These are phyloP conservation scores for Arge pagana DNA, from an alignment of 2,888 invertebrate species.

Conservation along the genomic window DNA sequence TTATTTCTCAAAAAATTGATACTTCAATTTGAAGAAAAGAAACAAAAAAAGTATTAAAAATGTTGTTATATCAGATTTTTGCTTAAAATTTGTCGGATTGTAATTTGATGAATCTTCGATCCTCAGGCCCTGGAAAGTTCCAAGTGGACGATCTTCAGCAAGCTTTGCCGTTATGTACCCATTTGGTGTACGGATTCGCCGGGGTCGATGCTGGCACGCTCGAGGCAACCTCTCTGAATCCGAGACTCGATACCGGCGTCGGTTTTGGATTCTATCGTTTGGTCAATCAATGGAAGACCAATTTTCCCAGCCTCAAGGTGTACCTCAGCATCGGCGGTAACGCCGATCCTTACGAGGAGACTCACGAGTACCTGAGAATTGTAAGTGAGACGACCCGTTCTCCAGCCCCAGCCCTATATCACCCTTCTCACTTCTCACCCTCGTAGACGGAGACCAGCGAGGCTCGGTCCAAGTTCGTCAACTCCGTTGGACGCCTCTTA, in stretches of 20 bases:
- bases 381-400: conserved; percentile 54
- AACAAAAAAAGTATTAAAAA: too few relatives aligned
- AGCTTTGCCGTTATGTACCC: conserved; percentile 73
- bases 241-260: conserved; percentile 72
- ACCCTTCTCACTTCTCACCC: too few relatives aligned
- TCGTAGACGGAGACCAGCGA: conserved; percentile 65
- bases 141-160: conserved; percentile 71
- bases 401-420: not conserved
- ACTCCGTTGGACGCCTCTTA: conserved; percentile 71
- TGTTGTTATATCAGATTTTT: too few relatives aligned
- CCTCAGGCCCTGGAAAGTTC: conserved; percentile 74
- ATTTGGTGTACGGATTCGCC: conserved; percentile 74
- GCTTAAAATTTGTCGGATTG: too few relatives aligned
- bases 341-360: conserved; percentile 63
- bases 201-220: conserved; percentile 70
- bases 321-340: conserved; percentile 75
- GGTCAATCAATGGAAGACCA: conserved; percentile 70
- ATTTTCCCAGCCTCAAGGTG: conserved; percentile 70
- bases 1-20: too few relatives aligned
- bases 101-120: not conserved
- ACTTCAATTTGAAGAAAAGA: not conserved
- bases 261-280: conserved; percentile 74
- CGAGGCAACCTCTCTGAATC: conserved; percentile 70
- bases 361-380: conserved; percentile 68
- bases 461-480: conserved; percentile 65